Conservation (phyloP, 2,797 vertebrate genomes). For the Labroides dimidiatus region DNA sequence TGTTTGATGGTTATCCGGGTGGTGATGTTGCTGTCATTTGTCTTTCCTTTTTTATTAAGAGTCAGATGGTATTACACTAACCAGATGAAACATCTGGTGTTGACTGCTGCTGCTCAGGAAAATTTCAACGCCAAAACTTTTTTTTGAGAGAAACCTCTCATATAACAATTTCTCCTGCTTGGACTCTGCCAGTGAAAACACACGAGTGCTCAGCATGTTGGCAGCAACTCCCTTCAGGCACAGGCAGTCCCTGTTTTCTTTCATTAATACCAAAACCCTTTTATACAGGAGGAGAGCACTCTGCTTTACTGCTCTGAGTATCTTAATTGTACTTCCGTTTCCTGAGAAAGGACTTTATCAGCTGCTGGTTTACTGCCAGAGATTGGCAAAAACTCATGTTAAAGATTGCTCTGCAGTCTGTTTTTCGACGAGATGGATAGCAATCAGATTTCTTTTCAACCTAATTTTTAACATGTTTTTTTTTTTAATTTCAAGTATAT, state of each 20-base stretch:
- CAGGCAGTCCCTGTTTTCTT: slow-evolving; percentile 27
- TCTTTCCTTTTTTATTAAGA: neutral
- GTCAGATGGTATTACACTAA: neutral
- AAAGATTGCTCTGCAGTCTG: neutral
- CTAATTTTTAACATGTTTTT: too few species aligned
- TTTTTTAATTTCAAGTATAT: too few species aligned
- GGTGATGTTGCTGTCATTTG: neutral
- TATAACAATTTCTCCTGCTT: slow-evolving; percentile 17
- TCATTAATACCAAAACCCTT: slow-evolving; percentile 36
- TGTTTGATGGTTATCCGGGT: neutral
- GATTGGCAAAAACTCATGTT: neutral
- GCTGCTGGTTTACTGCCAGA: neutral
- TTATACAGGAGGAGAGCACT: neutral
- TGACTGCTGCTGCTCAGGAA: neutral
- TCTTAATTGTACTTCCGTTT: neutral
- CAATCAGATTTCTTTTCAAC: neutral
- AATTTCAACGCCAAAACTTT: slow-evolving; percentile 21
- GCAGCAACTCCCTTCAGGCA: slow-evolving; percentile 24
- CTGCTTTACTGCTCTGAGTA: neutral
- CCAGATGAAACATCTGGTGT: neutral
- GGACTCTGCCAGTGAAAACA: slow-evolving; percentile 50
- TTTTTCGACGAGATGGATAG: neutral
- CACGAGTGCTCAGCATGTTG: slow-evolving; percentile 7
- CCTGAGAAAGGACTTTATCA: neutral
- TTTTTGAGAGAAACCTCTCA: slow-evolving; percentile 12